Base-by-base conservation (phyloP, 1,140 invertebrate genomes). In the Notospermus geniculatus region DNA sequence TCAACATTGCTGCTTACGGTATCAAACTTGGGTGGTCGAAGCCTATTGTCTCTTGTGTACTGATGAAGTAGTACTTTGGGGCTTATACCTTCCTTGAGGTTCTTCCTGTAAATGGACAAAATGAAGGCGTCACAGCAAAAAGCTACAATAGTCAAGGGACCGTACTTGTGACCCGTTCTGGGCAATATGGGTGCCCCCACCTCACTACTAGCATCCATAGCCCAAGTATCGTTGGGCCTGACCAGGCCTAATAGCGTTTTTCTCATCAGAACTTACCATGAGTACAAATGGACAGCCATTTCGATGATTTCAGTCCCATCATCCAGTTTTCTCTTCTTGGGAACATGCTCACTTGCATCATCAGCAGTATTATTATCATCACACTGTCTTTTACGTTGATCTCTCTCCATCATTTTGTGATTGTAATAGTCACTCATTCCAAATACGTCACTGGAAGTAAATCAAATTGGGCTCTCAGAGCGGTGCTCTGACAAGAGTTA, bases 401-500 rank as follows among this genome's bases (percentile, higher is more conserved):
- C 52, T 64, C 64, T 59, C 1, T 45, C 32, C 4, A 15, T 7
- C 15, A 7, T 15, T 36, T 7, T 15, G 63, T 84, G 77, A 73
- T 88, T 86, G 74, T 88, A 93, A 73, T 92, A 92, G n/a, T 89
- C 87, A 56, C 83, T 86, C 71, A 95, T 79, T 54, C 86, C 82
- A 92, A 92, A 96, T 52, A 95, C 85, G 45, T 86, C 84, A 84
- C 92, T 93, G 72, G n/a, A n/a, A n/a, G n/a, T n/a, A 66, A 87
- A 85, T 74, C 66, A 54, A 60, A 45, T n/a, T n/a, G n/a, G n/a
- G n/a, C n/a, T n/a, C n/a, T n/a, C n/a, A n/a, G n/a, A n/a, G n/a
- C n/a, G n/a, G n/a, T n/a, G n/a, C n/a, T n/a, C n/a, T n/a, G n/a
- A n/a, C n/a, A n/a, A n/a, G n/a, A n/a, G n/a, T n/a, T n/a, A n/a